Evolutionary conservation across 2,113 vertebrate species (phyloP).

Genomic region (Dicrurus megarhynchus): DNA sequence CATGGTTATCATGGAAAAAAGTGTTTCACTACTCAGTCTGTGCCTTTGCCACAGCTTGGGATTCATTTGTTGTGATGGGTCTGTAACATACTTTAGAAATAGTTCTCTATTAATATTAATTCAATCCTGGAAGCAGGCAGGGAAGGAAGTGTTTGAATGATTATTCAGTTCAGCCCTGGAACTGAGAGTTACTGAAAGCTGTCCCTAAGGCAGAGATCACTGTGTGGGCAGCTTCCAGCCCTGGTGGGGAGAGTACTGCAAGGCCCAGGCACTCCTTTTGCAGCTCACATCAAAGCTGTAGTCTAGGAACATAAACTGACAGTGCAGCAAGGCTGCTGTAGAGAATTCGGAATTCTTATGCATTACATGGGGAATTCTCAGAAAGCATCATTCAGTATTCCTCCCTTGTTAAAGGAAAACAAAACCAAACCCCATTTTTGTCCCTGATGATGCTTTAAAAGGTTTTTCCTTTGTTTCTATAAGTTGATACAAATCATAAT

Average conservation of each 20-base stretch:
- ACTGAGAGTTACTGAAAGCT: background rate
- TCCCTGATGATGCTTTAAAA: background rate
- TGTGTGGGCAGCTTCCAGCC: background rate
- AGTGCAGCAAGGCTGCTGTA: background rate
- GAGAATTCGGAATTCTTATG: background rate
- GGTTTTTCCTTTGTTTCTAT: background rate
- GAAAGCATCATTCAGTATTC: background rate
- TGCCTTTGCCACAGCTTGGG: background rate
- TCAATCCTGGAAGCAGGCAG: background rate
- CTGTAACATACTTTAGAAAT: background rate
- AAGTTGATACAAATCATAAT: background rate
- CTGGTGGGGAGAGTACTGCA: background rate
- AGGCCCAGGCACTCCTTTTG: background rate
- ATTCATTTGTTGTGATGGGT: background rate
- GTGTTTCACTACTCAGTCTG: background rate
- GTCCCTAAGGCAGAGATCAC: background rate
- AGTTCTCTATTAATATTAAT: background rate
- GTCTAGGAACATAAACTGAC: background rate
- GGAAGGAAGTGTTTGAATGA: background rate
- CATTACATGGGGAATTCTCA: background rate
- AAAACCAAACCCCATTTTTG: background rate
- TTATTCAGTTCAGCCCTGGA: background rate
- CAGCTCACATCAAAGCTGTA: background rate
- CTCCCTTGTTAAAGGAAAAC: background rate
- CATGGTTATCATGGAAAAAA: background rate